These are phyloP conservation scores for Ophion obscuratus DNA, from an alignment of 2,888 invertebrate genomes.

Conservation along the genomic window DNA sequence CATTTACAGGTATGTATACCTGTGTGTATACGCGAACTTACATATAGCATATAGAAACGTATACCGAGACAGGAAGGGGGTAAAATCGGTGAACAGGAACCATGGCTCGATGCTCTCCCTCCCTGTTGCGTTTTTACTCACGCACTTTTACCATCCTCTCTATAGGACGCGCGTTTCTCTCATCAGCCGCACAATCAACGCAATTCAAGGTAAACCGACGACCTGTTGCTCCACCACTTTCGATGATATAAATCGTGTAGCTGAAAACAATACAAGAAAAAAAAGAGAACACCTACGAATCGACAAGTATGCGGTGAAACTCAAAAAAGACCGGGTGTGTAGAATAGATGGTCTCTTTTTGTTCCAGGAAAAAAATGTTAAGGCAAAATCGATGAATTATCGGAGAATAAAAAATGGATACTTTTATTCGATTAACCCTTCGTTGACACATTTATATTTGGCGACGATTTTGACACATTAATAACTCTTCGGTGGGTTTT, in stretches of 20 bases:
- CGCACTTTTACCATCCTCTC: slow-evolving; percentile 78
- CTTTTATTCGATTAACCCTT: too few relatives aligned
- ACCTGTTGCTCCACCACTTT: slow-evolving; percentile 68
- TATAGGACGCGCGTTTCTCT: slow-evolving; percentile 79
- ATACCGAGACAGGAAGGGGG: slow-evolving; percentile 78
- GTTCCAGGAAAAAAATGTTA: too few relatives aligned
- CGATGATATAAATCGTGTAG: slow-evolving; percentile 33
- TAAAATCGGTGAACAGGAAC: slow-evolving; percentile 83
- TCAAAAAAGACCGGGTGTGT: background rate
- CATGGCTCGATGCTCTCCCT: slow-evolving; percentile 82
- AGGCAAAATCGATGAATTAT: too few relatives aligned
- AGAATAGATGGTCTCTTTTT: too few relatives aligned
- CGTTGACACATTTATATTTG: too few relatives aligned
- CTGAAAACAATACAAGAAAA: background rate
- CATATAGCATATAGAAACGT: slow-evolving; percentile 20
- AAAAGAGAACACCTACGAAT: background rate
- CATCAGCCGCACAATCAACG: slow-evolving; percentile 68
- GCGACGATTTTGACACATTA: too few relatives aligned
- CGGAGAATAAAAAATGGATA: too few relatives aligned
- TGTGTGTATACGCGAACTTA: slow-evolving; percentile 8
- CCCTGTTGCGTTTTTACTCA: slow-evolving; percentile 76
- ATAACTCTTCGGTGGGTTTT: too few relatives aligned
- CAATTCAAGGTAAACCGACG: slow-evolving; percentile 66
- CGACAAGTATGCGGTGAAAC: background rate
- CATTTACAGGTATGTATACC: slow-evolving; percentile 17